Conservation (phyloP, 2,113 vertebrate genomes). For the Tragelaphus strepsiceros region DNA sequence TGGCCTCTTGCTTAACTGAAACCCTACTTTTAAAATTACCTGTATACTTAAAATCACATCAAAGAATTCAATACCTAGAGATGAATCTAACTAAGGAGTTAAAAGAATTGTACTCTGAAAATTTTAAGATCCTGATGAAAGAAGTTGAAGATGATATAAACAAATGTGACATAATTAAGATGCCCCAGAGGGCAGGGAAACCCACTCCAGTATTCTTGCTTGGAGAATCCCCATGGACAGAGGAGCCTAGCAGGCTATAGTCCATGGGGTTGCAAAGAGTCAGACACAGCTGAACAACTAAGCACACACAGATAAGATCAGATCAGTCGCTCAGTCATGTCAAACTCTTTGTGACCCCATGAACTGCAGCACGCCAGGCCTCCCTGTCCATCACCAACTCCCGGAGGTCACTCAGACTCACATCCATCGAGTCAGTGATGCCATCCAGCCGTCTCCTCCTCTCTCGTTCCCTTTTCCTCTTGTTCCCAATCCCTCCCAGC, state of each 20-base stretch:
- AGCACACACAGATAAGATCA: background rate
- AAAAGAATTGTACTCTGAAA: background rate
- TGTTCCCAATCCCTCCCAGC: too few species aligned
- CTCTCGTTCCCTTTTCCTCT: too few species aligned
- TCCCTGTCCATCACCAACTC: too few species aligned
- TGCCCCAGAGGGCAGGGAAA: background rate
- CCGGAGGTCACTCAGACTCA: too few species aligned
- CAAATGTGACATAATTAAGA: background rate
- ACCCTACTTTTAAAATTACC: background rate
- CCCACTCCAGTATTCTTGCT: background rate
- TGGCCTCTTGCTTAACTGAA: background rate
- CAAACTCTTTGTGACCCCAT: too few species aligned
- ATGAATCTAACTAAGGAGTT: background rate
- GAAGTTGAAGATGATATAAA: background rate
- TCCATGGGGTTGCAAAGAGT: background rate
- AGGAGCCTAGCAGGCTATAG: background rate
- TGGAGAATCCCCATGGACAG: background rate
- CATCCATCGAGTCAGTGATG: too few species aligned
- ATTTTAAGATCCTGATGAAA: background rate
- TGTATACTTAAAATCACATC: background rate
- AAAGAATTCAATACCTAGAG: background rate
- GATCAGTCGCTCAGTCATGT: too few species aligned
- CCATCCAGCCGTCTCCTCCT: too few species aligned
- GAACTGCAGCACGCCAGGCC: too few species aligned
- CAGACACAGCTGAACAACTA: fast-evolving